Base-by-base conservation (phyloP, 2,797 vertebrate genomes). In the Dallia pectoralis region DNA sequence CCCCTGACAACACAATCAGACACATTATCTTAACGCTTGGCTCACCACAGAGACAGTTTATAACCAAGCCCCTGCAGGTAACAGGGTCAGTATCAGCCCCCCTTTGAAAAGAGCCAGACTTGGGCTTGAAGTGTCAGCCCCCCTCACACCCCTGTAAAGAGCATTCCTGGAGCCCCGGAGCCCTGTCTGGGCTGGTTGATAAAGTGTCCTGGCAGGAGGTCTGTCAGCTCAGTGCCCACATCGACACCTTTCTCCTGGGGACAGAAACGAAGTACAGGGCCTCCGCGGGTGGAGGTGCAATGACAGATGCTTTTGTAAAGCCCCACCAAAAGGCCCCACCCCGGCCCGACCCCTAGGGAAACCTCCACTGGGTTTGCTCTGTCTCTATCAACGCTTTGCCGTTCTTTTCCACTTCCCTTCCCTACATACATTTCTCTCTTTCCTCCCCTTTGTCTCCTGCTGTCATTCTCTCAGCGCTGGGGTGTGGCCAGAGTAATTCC, bases 141-240 rank as follows among this genome's bases (percentile, higher is more conserved):
- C 40, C 40, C 40, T 11, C 40, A 6, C 72, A 64, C 67, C 72
- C 27, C 72, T 74, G 33, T 32, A 69, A 68, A 69, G 67, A 68
- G 64, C 47, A 30, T 65, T 62, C 62, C 47, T 67, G 19, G 53
- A 68, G 74, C 77, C 69, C 72, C 69, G 44, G 67, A 66, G 71
- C 62, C 64, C 22, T 44, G 49, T 74, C 71, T 74, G 79, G 74
- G 73, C 72, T 56, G 36, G 75, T 81, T 82, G 82, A 86, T 86
- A 77, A 76, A 82, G 84, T 74, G 82, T 40, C 47, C 68, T 74
- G 76, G 74, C 77, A 73, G 78, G 79, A 79, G 77, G 74, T 66
- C 74, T 86, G 82, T 79, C 79, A 86, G 74, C 47, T 4, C 68
- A 64, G 71, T 69, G 76, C 75, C 79, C 74, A 78, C 80, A 79